A percentile compares a stretch with the other conserved stretches of the same genome.
Conservation (phyloP, 2,797 vertebrate genomes). For the Pseudocheirus occidentalis region DNA sequence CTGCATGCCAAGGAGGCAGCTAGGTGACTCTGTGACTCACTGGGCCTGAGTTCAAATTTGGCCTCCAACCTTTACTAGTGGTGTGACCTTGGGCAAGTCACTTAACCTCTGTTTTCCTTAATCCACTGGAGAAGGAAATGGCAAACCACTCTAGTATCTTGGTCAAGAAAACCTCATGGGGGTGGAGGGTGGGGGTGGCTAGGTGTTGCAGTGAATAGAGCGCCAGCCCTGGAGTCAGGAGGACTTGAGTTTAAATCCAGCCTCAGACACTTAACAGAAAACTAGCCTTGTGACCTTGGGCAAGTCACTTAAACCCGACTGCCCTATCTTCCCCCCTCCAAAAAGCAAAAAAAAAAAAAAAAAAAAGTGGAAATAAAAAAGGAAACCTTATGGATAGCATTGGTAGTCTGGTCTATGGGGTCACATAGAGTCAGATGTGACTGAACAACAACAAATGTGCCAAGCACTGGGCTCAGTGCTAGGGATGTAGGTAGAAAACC, state of each 20-base stretch:
- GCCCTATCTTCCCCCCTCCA: no score
- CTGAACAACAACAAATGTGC: neutral
- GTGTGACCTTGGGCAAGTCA: neutral
- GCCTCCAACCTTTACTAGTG: no score
- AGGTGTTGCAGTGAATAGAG: no score
- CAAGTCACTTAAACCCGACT: no score
- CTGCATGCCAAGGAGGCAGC: neutral
- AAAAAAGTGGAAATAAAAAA: neutral
- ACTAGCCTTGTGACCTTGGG: no score
- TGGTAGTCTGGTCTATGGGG: neutral
- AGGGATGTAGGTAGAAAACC: no score
- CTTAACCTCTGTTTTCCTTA: neutral
- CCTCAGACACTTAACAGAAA: no score
- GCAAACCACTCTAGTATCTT: neutral
- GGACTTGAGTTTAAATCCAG: no score
- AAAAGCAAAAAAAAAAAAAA: no score
- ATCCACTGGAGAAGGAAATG: neutral
- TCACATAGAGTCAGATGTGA: neutral
- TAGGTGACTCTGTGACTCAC: neutral
- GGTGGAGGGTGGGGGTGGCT: no score
- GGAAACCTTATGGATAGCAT: neutral
- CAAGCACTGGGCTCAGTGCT: neutral
- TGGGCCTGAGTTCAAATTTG: neutral
- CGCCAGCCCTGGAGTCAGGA: no score
- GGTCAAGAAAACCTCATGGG: neutral